These are phyloP conservation scores for Lathronympha strigana DNA, from an alignment of 2,888 invertebrate species.

Conservation along the genomic window DNA sequence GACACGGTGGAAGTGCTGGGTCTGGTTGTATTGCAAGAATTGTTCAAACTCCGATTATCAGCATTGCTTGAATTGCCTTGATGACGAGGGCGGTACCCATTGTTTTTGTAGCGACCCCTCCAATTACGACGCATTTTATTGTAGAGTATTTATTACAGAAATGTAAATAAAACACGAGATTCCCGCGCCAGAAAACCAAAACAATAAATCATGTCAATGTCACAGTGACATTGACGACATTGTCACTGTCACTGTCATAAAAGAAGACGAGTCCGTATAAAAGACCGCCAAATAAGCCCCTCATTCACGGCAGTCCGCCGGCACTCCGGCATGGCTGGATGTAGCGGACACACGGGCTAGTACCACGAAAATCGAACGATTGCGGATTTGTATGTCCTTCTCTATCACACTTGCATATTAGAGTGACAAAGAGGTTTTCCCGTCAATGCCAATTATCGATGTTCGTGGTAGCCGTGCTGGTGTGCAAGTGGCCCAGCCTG, in stretches of 20 bases:
- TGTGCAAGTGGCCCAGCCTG: too few relatives aligned
- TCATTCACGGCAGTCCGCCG: too few relatives aligned
- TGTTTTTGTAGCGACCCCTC: conserved; percentile 73
- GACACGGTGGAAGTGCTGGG: conserved; percentile 58
- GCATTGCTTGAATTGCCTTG: conserved; percentile 49
- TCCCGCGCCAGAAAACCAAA: conserved; percentile 37
- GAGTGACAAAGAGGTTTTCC: too few relatives aligned
- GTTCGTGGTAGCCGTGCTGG: too few relatives aligned
- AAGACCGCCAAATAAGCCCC: too few relatives aligned
- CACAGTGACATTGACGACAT: not conserved
- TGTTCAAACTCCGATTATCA: conserved; percentile 61
- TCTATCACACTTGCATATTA: too few relatives aligned
- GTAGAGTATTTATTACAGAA: not conserved
- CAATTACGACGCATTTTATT: conserved; percentile 71
- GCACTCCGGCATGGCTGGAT: too few relatives aligned
- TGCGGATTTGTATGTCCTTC: too few relatives aligned
- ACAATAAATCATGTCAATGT: not conserved
- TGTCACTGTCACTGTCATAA: not conserved
- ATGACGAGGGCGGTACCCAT: conserved; percentile 60
- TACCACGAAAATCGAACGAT: too few relatives aligned
- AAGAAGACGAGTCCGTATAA: too few relatives aligned
- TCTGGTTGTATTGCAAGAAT: conserved; percentile 56
- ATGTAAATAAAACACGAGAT: not conserved
- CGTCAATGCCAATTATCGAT: too few relatives aligned
- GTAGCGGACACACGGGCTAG: too few relatives aligned